Percentiles rank a stretch among this genome's conserved stretches.
These are phyloP conservation scores for Ceryle rudis DNA, from an alignment of 2,797 vertebrate genomes.

Conservation along the genomic window DNA sequence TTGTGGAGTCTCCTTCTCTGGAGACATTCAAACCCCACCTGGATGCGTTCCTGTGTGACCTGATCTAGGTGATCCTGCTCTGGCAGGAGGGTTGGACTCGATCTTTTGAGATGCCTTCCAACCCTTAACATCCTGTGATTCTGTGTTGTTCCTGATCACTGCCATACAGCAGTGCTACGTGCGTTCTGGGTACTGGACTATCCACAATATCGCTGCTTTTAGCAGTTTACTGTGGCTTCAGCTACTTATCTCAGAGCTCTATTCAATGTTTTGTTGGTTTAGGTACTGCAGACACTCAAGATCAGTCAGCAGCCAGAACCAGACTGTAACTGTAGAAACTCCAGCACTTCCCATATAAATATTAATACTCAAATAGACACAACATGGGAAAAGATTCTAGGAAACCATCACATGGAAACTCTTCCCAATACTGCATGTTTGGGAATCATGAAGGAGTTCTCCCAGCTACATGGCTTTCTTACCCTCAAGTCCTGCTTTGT, in stretches of 20 bases:
- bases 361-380: background rate
- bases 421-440: background rate
- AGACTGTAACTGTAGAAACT: background rate
- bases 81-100: too few relatives aligned
- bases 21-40: too few relatives aligned
- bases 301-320: background rate
- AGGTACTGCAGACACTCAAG: background rate
- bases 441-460: background rate
- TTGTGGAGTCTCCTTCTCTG: too few relatives aligned
- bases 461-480: background rate
- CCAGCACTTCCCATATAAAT: background rate
- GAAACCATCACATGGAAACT: background rate
- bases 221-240: background rate
- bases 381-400: background rate
- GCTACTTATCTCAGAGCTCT: fast-evolving
- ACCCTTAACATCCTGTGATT: too few relatives aligned
- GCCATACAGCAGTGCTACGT: too few relatives aligned
- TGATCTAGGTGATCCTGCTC: too few relatives aligned
- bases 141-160: too few relatives aligned
- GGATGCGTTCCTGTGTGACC: too few relatives aligned
- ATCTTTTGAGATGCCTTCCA: too few relatives aligned
- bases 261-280: background rate
- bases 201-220: background rate
- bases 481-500: background rate
- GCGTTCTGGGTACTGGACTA: background rate